phyloP scores from a whole-genome alignment of 2,888 invertebrate species.

The Eupithecia inturbata region DNA sequence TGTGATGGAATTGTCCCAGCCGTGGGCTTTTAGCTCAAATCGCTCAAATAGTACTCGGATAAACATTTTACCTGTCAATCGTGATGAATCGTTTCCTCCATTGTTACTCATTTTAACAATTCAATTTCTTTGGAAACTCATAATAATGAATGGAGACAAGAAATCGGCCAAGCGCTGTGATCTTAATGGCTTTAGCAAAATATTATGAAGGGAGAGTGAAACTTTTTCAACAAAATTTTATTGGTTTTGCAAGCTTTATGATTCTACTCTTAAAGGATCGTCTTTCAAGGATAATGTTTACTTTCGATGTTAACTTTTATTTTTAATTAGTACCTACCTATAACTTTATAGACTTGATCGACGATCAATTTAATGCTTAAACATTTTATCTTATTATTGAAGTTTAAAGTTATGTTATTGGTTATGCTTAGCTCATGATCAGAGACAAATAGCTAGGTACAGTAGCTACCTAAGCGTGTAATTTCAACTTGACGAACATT shows the following conservation, averaged over 20 bases:
- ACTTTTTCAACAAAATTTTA: slow-evolving; percentile 23
- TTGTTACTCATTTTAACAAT: slow-evolving; percentile 65
- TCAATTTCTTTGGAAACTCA: slow-evolving; percentile 68
- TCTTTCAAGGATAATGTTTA: not conserved
- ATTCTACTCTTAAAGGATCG: not conserved
- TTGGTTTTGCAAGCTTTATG: slow-evolving; percentile 19
- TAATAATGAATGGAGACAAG: slow-evolving; percentile 45
- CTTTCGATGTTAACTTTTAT: not conserved
- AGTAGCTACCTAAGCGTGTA: not conserved
- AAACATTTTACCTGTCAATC: slow-evolving; percentile 81
- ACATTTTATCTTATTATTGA: not conserved
- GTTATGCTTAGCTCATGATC: not conserved
- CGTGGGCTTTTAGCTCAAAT: slow-evolving; percentile 77
- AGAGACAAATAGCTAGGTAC: not conserved
- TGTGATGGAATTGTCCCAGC: slow-evolving; percentile 73
- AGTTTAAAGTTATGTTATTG: not conserved
- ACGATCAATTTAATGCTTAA: not conserved
- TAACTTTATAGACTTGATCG: not conserved
- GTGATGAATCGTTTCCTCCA: slow-evolving; percentile 73
- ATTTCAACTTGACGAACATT: slow-evolving; percentile 26
- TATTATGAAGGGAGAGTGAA: slow-evolving; percentile 18
- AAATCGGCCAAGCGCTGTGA: slow-evolving; percentile 40
- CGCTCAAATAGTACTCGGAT: slow-evolving; percentile 75
- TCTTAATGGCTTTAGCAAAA: slow-evolving; percentile 36
- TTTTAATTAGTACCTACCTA: not conserved